Evolutionary conservation across 2,797 vertebrate species (phyloP).

Genomic region (Typhlichthys eigenmanni): DNA sequence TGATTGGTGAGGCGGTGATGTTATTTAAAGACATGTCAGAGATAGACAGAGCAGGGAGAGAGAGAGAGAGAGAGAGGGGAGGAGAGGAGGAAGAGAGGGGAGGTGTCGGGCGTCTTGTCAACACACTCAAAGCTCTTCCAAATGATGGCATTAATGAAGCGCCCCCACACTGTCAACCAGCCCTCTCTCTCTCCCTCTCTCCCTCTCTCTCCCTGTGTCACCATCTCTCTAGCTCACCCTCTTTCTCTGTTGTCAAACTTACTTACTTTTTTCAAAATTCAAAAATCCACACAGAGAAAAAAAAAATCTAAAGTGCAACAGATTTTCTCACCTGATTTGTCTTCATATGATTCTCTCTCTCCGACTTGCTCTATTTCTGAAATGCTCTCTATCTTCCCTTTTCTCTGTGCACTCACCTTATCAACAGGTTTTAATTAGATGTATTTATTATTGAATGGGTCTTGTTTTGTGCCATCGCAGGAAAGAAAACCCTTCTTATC

Average conservation of each 20-base stretch:
- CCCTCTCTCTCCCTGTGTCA: background rate
- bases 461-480: too few species aligned
- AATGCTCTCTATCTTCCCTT: background rate
- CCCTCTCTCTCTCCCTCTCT: slow-evolving; percentile 27
- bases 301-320: too few species aligned
- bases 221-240: background rate
- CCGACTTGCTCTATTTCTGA: too few species aligned
- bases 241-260: background rate
- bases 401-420: too few species aligned
- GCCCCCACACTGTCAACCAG: slow-evolving; percentile 66
- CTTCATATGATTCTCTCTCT: too few species aligned
- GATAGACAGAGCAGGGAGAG: slow-evolving; percentile 26
- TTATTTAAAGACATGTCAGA: slow-evolving; percentile 67
- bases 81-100: slow-evolving; percentile 36
- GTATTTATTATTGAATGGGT: too few species aligned
- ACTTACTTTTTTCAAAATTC: too few species aligned
- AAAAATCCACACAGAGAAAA: too few species aligned
- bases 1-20: slow-evolving; percentile 32
- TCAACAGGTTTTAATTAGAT: too few species aligned
- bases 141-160: slow-evolving; percentile 67
- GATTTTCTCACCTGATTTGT: too few species aligned
- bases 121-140: slow-evolving; percentile 65
- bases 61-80: slow-evolving; percentile 42
- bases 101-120: slow-evolving; percentile 62
- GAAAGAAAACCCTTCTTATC: too few species aligned